Evolutionary conservation across 2,888 invertebrate species (phyloP).

Genomic region (Drosophila quasianomalipes): DNA sequence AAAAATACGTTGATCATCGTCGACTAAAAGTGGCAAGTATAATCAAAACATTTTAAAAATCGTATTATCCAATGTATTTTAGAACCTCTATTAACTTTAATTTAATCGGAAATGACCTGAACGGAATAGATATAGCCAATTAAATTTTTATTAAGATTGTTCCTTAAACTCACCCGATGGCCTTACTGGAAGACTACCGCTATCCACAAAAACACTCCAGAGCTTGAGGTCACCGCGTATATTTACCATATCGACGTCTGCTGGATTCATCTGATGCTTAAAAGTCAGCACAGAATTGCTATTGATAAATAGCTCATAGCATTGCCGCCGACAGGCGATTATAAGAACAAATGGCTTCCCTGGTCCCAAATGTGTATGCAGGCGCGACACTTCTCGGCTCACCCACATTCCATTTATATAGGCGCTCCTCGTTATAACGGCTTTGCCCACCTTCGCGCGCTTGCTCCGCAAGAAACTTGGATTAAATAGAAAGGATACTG

Average conservation of each 20-base stretch:
- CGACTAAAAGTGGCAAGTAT: background rate
- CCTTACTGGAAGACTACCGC: background rate
- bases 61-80: background rate
- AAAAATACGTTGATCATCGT: background rate
- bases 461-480: conserved; percentile 87
- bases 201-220: conserved; percentile 71
- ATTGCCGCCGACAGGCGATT: conserved; percentile 63
- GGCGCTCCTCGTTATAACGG: conserved; percentile 89
- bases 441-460: conserved; percentile 83
- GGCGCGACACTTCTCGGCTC: conserved; percentile 65
- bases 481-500: conserved; percentile 90
- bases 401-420: conserved; percentile 86
- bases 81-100: background rate
- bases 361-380: conserved; percentile 72
- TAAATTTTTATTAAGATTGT: background rate
- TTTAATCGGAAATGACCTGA: conserved; percentile 3
- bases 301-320: conserved; percentile 84
- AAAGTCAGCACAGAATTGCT: conserved; percentile 88
- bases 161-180: conserved; percentile 9
- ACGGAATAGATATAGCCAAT: background rate
- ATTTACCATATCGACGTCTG: conserved; percentile 88
- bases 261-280: conserved; percentile 86
- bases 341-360: conserved; percentile 76
- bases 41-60: background rate
- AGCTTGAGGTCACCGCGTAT: conserved; percentile 90